Base-by-base conservation (phyloP, 2,797 vertebrate species). In the Pipistrellus nathusii region DNA sequence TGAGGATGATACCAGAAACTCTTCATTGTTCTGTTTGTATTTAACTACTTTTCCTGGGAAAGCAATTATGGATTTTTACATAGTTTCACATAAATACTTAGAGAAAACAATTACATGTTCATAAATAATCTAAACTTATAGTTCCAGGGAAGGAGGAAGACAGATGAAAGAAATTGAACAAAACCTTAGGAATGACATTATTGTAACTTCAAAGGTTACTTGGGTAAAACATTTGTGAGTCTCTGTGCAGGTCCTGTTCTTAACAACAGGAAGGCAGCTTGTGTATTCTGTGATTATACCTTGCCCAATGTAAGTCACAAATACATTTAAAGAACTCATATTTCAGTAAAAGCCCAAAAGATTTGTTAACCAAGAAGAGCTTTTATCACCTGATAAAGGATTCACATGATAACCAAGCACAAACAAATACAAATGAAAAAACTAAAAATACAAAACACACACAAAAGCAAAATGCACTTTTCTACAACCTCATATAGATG, bases 281-380 rank as follows among this genome's bases (percentile, higher is more conserved):
- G 4, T 76, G 3, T 6, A 68, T 44, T 91, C 46, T 10, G 13
- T 38, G 11, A 62, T 51, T 69, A 30, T 21, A 71, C 17, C 6
- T 92, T 75, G 17, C 7, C 17, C 51, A 57, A 41, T 2, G 18
- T 17, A 71, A 78, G 46, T 83, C n/a, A 80, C 25, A 84, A 64
- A 82, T 17, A 25, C 21, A n/a, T 44, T 41, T 3, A 75, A 77
- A 90, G 18, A 77, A 77, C 4, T 81, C 17, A 59, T 14, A 69
- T 91, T 87, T 81, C 85, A 83, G 76, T 88, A 84, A 92, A 94
- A 85, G 1, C 25, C 20, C 23, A 81, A 72, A 71, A 14, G 25
- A 1, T 73, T 86, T 57, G 13, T 75, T 66, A 82, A 87, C 20
- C 81, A 55, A 75, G 20, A 92, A 78, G 12, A 10, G 9, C 44